These are phyloP conservation scores for Podarcis raffonei DNA, from an alignment of 2,113 vertebrate species.

Conservation along the genomic window DNA sequence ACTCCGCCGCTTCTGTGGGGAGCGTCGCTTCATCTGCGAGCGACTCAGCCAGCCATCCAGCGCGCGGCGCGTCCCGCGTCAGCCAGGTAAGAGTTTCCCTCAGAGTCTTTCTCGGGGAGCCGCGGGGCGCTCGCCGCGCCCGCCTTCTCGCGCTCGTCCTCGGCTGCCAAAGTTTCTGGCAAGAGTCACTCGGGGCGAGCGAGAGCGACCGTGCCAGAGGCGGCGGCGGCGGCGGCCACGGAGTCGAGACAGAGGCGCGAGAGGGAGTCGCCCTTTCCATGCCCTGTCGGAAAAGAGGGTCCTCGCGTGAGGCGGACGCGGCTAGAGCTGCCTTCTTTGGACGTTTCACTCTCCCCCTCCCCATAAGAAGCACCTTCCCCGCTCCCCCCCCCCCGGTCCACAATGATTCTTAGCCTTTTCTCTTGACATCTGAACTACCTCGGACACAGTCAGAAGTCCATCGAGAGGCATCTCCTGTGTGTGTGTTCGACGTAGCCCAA, in stretches of 20 bases:
- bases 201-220: neutral
- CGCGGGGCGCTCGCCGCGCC: neutral
- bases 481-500: neutral
- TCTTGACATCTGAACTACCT: neutral
- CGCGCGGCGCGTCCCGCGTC: neutral
- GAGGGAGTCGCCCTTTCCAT: neutral
- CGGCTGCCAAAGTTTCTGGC: conserved; percentile 11
- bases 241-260: neutral
- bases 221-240: neutral
- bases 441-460: neutral
- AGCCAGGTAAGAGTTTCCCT: neutral
- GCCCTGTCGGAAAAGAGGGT: neutral
- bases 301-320: neutral
- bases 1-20: conserved; percentile 41
- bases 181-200: neutral
- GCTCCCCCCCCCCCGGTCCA: neutral
- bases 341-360: neutral
- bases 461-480: neutral
- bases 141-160: neutral
- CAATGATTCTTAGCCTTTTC: neutral
- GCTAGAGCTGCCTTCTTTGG: neutral
- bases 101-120: neutral
- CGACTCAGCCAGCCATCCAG: neutral
- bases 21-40: neutral
- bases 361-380: too few relatives aligned